A percentile compares a stretch with the other conserved stretches of the same genome.
Conservation (phyloP, 2,888 invertebrate species). For the Volucella inflata region DNA sequence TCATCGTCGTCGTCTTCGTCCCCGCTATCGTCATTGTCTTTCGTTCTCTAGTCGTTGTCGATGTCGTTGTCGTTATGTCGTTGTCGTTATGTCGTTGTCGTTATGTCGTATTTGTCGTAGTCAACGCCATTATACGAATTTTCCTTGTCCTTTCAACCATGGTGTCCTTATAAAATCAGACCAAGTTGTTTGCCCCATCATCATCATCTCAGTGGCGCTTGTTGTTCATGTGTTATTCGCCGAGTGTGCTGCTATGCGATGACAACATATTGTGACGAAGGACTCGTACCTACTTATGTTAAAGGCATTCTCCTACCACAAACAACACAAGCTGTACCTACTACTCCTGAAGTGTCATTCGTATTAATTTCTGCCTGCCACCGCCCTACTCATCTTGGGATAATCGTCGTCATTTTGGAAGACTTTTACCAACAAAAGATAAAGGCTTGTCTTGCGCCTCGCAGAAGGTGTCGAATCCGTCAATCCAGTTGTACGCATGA, state of each 20-base stretch:
- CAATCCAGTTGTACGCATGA: constrained; percentile 48
- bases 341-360: constrained; percentile 42
- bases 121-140: constrained; percentile 44
- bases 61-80: neutral
- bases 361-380: constrained; percentile 72
- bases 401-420: constrained; percentile 49
- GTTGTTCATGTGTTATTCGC: constrained; percentile 14
- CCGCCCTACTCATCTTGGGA: constrained; percentile 63
- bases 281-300: constrained; percentile 1
- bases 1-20: constrained; percentile 21
- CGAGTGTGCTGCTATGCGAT: constrained; percentile 42
- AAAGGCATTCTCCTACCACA: neutral
- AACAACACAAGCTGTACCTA: neutral
- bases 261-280: constrained; percentile 27
- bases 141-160: constrained; percentile 25
- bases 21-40: constrained; percentile 5
- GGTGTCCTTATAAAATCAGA: constrained; percentile 38
- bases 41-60: constrained; percentile 2
- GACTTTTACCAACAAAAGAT: constrained; percentile 52
- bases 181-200: constrained; percentile 53
- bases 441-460: constrained; percentile 8
- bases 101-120: constrained; percentile 22
- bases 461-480: constrained; percentile 44
- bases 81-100: neutral
- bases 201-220: neutral